These are phyloP conservation scores for Mythimna loreyi DNA, from an alignment of 2,888 invertebrate genomes.

Conservation along the genomic window DNA sequence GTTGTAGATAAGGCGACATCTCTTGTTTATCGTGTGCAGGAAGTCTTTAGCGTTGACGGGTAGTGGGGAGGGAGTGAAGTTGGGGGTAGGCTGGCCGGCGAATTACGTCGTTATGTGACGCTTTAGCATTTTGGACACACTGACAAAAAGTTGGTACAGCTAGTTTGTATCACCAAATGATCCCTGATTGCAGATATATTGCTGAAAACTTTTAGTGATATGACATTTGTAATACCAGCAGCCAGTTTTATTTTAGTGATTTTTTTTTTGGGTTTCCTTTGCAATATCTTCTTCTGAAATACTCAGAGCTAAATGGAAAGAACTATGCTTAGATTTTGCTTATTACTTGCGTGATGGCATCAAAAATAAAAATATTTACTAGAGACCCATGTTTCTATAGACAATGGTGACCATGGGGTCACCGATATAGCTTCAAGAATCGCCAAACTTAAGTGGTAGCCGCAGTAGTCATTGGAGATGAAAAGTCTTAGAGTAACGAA, in stretches of 20 bases:
- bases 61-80: slow-evolving; percentile 49
- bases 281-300: not conserved
- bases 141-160: slow-evolving; percentile 10
- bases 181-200: not conserved
- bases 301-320: too few species aligned
- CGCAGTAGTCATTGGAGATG: too few species aligned
- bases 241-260: too few species aligned
- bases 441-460: too few species aligned
- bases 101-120: slow-evolving; percentile 80
- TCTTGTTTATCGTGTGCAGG: slow-evolving; percentile 83
- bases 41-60: slow-evolving; percentile 83
- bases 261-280: too few species aligned
- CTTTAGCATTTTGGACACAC: slow-evolving; percentile 69
- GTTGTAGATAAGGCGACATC: slow-evolving; percentile 82
- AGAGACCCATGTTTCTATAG: too few species aligned
- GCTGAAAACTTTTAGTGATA: not conserved
- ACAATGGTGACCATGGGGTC: too few species aligned
- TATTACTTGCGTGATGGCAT: too few species aligned
- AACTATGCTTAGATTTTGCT: too few species aligned
- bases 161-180: not conserved
- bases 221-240: not conserved
- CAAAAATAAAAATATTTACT: too few species aligned
- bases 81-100: slow-evolving; percentile 71
- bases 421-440: too few species aligned
- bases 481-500: too few species aligned